Percentiles rank a stretch among this genome's conserved stretches.
phyloP scores from a whole-genome alignment of 2,797 vertebrate genomes.

The Anomalospiza imberbis region DNA sequence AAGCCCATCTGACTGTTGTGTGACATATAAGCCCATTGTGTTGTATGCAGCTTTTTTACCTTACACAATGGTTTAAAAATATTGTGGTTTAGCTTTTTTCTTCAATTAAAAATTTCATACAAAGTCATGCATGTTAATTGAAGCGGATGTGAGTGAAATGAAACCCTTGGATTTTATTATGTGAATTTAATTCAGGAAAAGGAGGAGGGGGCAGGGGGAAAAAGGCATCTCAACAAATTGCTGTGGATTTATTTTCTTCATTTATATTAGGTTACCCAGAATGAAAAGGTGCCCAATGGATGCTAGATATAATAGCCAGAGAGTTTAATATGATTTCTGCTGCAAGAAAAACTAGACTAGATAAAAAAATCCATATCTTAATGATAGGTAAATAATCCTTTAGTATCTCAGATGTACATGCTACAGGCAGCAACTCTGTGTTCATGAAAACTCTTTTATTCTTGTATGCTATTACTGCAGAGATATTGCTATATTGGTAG shows the following conservation, averaged over 20 bases:
- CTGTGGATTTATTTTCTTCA: constrained; percentile 62
- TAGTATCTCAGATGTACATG: constrained; percentile 60
- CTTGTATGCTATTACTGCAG: constrained; percentile 55
- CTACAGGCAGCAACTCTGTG: constrained; percentile 61
- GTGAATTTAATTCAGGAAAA: constrained; percentile 16
- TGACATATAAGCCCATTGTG: neutral
- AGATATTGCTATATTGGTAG: constrained; percentile 57
- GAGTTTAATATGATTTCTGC: constrained; percentile 66
- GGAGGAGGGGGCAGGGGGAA: neutral
- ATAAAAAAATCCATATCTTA: constrained; percentile 71
- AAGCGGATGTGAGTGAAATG: neutral
- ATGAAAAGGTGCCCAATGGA: constrained; percentile 56
- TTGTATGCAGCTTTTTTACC: neutral
- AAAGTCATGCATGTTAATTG: neutral
- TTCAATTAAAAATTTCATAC: constrained; percentile 15
- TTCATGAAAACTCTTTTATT: constrained; percentile 68
- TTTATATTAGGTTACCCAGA: constrained; percentile 54
- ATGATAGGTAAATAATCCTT: constrained; percentile 73
- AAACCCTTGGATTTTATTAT: constrained; percentile 21
- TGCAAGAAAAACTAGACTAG: constrained; percentile 64
- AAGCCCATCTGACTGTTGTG: constrained; percentile 29
- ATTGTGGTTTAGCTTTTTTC: neutral
- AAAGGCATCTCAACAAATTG: constrained; percentile 53
- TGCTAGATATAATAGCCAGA: constrained; percentile 51
- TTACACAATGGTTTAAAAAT: neutral